These are phyloP conservation scores for Melipona beecheii DNA, from an alignment of 2,888 invertebrate genomes.

Conservation along the genomic window DNA sequence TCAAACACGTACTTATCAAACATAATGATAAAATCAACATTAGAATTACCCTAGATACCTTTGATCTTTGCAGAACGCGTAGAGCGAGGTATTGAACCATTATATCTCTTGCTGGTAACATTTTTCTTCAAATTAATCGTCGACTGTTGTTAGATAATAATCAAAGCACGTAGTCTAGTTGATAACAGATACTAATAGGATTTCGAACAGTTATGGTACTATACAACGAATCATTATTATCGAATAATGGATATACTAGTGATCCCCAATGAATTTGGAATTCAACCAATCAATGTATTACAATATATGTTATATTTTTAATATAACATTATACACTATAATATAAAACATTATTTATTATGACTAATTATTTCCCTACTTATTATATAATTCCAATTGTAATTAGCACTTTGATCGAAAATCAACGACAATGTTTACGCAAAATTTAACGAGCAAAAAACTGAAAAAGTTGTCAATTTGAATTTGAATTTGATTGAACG, in stretches of 20 bases:
- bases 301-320: too few relatives aligned
- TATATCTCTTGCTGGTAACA: background rate
- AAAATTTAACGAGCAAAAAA: too few relatives aligned
- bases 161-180: background rate
- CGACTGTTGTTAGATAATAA: slow-evolving; percentile 13
- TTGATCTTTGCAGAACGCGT: background rate
- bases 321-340: too few relatives aligned
- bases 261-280: background rate
- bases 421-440: too few relatives aligned
- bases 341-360: too few relatives aligned
- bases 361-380: too few relatives aligned
- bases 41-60: background rate
- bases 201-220: slow-evolving; percentile 1
- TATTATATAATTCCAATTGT: too few relatives aligned
- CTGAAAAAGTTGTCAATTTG: too few relatives aligned
- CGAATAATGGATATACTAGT: background rate
- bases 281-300: too few relatives aligned
- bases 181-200: slow-evolving; percentile 12
- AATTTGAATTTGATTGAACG: too few relatives aligned
- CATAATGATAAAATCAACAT: background rate
- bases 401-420: too few relatives aligned
- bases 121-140: slow-evolving; percentile 10
- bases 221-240: slow-evolving; percentile 8
- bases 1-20: background rate
- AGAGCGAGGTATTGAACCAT: background rate